A percentile compares a stretch with the other conserved stretches of the same genome.
Conservation (phyloP, 1,140 invertebrate genomes). For the Mamestra configurata region DNA sequence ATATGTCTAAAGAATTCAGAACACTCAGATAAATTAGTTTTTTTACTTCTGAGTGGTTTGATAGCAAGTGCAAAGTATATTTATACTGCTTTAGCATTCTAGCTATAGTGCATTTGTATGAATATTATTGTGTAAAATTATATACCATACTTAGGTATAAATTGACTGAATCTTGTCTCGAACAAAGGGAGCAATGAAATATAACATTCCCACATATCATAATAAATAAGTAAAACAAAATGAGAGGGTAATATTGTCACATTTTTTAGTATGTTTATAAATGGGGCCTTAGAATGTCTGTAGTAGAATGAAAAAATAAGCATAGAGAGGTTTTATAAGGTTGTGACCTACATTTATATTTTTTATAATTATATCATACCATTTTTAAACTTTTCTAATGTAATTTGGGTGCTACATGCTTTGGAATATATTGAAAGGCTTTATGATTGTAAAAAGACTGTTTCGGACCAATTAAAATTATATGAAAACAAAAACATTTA, state of each 20-base stretch:
- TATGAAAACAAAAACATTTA: slow-evolving; percentile 10
- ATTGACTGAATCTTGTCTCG: slow-evolving; percentile 5
- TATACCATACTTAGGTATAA: neutral
- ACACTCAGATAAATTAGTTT: neutral
- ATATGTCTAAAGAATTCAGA: slow-evolving; percentile 13
- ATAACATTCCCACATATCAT: slow-evolving; percentile 14
- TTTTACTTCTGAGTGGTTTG: neutral
- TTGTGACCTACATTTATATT: slow-evolving; percentile 42
- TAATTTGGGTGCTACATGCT: slow-evolving; percentile 32
- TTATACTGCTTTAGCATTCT: slow-evolving; percentile 2
- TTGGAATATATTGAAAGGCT: slow-evolving; percentile 9
- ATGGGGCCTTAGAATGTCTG: slow-evolving; percentile 14
- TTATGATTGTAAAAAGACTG: slow-evolving; percentile 48
- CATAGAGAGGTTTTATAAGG: slow-evolving; percentile 14
- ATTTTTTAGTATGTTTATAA: slow-evolving; percentile 12
- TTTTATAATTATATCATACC: neutral
- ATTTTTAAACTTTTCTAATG: neutral
- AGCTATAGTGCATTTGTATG: neutral
- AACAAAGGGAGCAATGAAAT: slow-evolving; percentile 10
- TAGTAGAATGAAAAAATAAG: neutral
- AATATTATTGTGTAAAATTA: neutral
- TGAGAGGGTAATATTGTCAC: neutral
- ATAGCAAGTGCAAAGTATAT: neutral
- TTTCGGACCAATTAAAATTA: slow-evolving; percentile 49
- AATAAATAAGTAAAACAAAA: neutral